Conservation (phyloP, 1,140 invertebrate genomes). For the Hycleus cichorii region DNA sequence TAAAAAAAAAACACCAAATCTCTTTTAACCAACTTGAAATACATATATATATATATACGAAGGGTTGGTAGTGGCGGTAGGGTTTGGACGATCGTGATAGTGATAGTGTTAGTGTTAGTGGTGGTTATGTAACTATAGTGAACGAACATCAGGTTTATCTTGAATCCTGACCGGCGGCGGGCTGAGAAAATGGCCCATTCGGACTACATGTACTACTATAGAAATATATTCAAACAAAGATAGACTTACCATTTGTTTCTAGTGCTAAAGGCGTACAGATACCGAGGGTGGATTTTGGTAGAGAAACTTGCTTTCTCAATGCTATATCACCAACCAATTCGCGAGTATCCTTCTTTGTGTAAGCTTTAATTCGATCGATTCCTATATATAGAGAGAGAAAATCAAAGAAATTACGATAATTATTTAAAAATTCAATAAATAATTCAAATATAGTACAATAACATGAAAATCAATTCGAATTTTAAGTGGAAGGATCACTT, state of each 20-base stretch:
- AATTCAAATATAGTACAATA: conserved; percentile 10
- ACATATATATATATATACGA: no score
- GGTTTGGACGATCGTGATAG: no score
- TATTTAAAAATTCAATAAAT: no score
- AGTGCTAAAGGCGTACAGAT: conserved; percentile 73
- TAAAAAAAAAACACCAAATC: not conserved
- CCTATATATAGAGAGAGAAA: conserved; percentile 40
- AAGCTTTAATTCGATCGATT: conserved; percentile 62
- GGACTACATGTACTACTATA: conserved; percentile 17
- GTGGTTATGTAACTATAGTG: conserved; percentile 1
- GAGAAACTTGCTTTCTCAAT: conserved; percentile 60
- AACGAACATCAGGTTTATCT: conserved; percentile 25
- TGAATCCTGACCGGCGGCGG: conserved; percentile 22
- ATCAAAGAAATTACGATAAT: no score
- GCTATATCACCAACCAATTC: conserved; percentile 56
- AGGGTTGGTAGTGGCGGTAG: no score
- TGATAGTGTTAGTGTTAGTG: no score
- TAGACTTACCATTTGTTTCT: conserved; percentile 66
- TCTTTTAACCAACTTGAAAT: no score
- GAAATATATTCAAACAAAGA: conserved; percentile 18
- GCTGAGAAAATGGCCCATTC: conserved; percentile 18
- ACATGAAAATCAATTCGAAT: not conserved
- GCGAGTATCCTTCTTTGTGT: conserved; percentile 69
- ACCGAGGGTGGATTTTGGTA: conserved; percentile 66
- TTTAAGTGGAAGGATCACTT: not conserved